Evolutionary conservation across 2,888 invertebrate genomes (phyloP), one percentile per base, ranked within the genome.

Genomic region (Noctua fimbriata): DNA sequence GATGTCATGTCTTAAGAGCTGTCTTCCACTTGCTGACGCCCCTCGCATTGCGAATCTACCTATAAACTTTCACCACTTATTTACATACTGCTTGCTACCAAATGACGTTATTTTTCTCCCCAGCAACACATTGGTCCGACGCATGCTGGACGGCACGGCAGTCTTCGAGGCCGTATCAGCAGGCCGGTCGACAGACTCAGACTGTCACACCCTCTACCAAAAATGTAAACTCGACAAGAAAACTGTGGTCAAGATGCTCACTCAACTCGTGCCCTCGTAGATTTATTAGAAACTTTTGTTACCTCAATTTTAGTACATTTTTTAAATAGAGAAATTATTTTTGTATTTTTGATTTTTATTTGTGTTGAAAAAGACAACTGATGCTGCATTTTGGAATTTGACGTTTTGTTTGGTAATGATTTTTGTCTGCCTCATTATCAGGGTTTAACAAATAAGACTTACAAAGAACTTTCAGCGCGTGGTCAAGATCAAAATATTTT

Each of bases 221-320:
- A 97, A 98, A 88, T 98, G 98, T 93, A 98, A 98, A 73, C 94
- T 98, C 49, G 98, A 98, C 89, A 97, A 97, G 92, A 98, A 98
- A 86, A 98, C 97, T 0, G 97, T 98, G 0, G 96, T 98, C 88
- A 98, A 97, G 92, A 97, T 98, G 77, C 94, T 98, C n/a, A 97
- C 97, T n/a, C 98, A 97, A 89, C 91, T 98, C n/a, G 94, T 98
- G 79, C 98, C 98, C n/a, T 93, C 95, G 16, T 87, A 87, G 76
- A 63, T 73, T 60, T 47, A 55, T 12, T 21, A n/a, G 16, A 76
- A 6, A 52, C 16, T 16, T 49, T 69, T 81, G 47, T 44, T 80
- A 86, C 78, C 82, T 70, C 78, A 75, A 75, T 58, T 71, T 78
- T 67, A 87, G 75, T 79, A 71, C 21, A 36, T 76, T 83, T 85